These are phyloP conservation scores for Sebastiscus tertius DNA, from an alignment of 2,797 vertebrate genomes.

Conservation along the genomic window DNA sequence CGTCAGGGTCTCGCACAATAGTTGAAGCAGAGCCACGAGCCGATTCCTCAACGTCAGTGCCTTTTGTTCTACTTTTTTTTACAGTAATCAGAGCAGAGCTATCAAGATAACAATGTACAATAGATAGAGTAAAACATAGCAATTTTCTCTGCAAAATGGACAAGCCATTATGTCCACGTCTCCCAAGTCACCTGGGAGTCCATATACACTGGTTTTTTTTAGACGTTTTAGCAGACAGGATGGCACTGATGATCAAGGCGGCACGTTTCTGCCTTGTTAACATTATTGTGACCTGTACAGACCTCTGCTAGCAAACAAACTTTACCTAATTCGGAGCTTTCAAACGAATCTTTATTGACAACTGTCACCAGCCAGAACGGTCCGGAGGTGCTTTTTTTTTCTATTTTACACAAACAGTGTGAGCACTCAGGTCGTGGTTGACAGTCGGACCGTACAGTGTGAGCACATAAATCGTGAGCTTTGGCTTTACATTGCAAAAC, in stretches of 20 bases:
- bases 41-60: not conserved
- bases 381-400: no score
- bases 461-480: not conserved
- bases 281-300: not conserved
- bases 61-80: not conserved
- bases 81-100: not conserved
- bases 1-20: not conserved
- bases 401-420: no score
- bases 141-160: not conserved
- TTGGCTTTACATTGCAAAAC: not conserved
- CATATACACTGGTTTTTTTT: not conserved
- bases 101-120: not conserved
- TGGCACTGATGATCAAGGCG: not conserved
- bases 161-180: no score
- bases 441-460: not conserved
- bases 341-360: not conserved
- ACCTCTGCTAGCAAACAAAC: not conserved
- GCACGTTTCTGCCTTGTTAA: not conserved
- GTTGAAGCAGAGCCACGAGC: not conserved
- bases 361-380: not conserved
- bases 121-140: not conserved
- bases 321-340: not conserved
- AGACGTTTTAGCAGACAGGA: not conserved
- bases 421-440: no score
- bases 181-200: not conserved